These are phyloP conservation scores for Hermetia illucens DNA, from an alignment of 1,140 invertebrate genomes.

Conservation along the genomic window DNA sequence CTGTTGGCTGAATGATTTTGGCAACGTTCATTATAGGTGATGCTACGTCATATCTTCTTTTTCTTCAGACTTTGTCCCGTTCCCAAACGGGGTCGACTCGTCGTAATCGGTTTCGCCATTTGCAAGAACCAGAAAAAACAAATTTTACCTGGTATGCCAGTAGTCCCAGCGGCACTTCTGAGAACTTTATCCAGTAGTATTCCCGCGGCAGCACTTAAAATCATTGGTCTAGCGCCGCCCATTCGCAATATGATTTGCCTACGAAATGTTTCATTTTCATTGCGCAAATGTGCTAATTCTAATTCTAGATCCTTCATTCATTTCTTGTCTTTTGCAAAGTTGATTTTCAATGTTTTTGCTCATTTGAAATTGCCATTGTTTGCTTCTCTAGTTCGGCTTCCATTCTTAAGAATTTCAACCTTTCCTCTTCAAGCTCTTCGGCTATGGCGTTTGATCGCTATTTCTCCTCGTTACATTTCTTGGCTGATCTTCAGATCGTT, in stretches of 20 bases:
- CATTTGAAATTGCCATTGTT: slow-evolving; percentile 59
- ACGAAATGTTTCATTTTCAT: slow-evolving; percentile 47
- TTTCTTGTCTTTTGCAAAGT: slow-evolving; percentile 52
- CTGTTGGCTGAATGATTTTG: slow-evolving; percentile 65
- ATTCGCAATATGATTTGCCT: too few species aligned
- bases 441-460: slow-evolving; percentile 68
- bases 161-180: too few species aligned
- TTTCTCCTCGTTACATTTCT: slow-evolving; percentile 70
- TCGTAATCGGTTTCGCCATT: too few species aligned
- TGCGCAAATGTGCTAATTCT: slow-evolving; percentile 49
- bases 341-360: slow-evolving; percentile 56
- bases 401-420: slow-evolving; percentile 78
- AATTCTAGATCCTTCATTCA: slow-evolving; percentile 48
- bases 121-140: too few species aligned
- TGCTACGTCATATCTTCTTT: too few species aligned
- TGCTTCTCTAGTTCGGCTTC: slow-evolving; percentile 81
- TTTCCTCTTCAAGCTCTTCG: slow-evolving; percentile 75
- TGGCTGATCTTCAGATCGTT: slow-evolving; percentile 63
- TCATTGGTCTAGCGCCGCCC: slow-evolving; percentile 43
- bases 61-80: too few species aligned
- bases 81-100: too few species aligned
- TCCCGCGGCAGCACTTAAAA: too few species aligned
- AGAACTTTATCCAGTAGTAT: too few species aligned
- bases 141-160: too few species aligned
- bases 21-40: slow-evolving; percentile 43